phyloP scores from a whole-genome alignment of 2,797 vertebrate genomes.

The Sandelia bainsii region DNA sequence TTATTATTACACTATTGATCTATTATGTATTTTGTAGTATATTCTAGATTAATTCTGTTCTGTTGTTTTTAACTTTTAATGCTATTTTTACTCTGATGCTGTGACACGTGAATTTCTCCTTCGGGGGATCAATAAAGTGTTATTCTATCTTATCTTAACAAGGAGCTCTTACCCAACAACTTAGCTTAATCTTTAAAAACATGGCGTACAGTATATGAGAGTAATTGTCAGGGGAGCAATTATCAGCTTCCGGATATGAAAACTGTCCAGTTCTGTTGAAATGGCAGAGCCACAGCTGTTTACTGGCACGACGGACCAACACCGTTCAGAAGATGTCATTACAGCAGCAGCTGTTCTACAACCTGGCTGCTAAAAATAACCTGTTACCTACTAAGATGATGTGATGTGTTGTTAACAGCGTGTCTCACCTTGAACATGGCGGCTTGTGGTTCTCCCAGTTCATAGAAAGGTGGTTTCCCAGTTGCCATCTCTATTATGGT shows the following conservation, averaged over 20 bases:
- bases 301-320: neutral
- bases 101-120: too few species aligned
- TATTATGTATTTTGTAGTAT: too few species aligned
- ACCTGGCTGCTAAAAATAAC: slow-evolving; percentile 24
- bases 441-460: slow-evolving; percentile 96
- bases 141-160: too few species aligned
- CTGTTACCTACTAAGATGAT: neutral
- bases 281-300: slow-evolving; percentile 23
- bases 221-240: neutral
- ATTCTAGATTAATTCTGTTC: too few species aligned
- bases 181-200: neutral
- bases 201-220: neutral
- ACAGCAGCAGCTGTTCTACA: slow-evolving; percentile 14
- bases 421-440: slow-evolving; percentile 98
- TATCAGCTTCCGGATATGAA: neutral
- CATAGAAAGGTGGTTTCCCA: slow-evolving; percentile 96
- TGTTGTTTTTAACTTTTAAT: too few species aligned
- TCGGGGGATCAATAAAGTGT: too few species aligned
- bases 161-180: neutral
- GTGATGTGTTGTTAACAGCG: neutral
- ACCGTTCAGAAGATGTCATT: neutral
- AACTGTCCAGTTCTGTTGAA: neutral
- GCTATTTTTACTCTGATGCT: too few species aligned
- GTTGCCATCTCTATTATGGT: slow-evolving; percentile 99
- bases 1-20: too few species aligned